Conservation (phyloP, 2,888 invertebrate species). For the Thalpophila matura region DNA sequence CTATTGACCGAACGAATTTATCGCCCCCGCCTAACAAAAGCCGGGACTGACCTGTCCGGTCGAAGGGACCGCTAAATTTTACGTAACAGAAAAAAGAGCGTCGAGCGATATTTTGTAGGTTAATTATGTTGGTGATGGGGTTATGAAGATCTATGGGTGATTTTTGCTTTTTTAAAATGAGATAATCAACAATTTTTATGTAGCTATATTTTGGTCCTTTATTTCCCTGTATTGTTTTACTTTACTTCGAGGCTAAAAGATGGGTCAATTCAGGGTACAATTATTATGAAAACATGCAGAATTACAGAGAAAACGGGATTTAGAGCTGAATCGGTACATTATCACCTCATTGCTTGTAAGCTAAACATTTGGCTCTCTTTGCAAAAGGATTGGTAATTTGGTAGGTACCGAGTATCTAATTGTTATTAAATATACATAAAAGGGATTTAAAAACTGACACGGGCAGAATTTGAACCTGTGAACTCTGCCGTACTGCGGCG, state of each 20-base stretch:
- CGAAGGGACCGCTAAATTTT: slow-evolving; percentile 69
- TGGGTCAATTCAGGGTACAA: no score
- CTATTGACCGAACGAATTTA: slow-evolving; percentile 69
- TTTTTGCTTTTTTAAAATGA: slow-evolving; percentile 9
- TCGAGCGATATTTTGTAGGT: slow-evolving; percentile 68
- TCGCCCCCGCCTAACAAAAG: slow-evolving; percentile 65
- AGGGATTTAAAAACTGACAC: no score
- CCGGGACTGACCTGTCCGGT: slow-evolving; percentile 69
- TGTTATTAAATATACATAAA: no score
- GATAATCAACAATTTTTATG: not conserved
- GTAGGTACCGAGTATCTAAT: no score
- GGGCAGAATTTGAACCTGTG: no score
- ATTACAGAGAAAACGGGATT: no score
- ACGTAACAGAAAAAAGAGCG: slow-evolving; percentile 67
- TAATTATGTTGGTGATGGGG: slow-evolving; percentile 56
- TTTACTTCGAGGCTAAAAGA: not conserved
- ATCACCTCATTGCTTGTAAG: no score
- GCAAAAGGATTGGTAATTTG: no score
- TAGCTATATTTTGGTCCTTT: slow-evolving; percentile 11
- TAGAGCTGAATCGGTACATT: no score
- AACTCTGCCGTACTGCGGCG: no score
- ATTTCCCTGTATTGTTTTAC: slow-evolving; percentile 18
- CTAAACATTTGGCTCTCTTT: no score
- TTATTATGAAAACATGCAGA: no score
- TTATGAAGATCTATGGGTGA: slow-evolving; percentile 43